phyloP scores from a whole-genome alignment of 1,140 invertebrate species.

The Lepidurus packardi region DNA sequence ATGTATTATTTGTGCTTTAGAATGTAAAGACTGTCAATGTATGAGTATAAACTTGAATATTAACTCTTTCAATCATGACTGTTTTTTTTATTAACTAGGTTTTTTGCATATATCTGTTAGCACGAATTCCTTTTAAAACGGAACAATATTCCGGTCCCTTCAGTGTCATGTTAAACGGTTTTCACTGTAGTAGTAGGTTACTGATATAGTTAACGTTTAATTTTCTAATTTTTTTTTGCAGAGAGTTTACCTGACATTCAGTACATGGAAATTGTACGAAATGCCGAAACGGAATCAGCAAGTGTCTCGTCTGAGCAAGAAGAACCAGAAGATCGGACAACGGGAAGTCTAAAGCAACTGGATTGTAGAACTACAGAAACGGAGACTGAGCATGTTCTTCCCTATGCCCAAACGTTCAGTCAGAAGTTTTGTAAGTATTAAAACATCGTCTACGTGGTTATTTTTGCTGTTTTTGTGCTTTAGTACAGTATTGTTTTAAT shows the following conservation, averaged over 20 bases:
- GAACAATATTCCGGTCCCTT: no score
- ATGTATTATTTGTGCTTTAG: no score
- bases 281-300: not conserved
- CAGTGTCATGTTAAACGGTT: no score
- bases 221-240: not conserved
- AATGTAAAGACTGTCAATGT: no score
- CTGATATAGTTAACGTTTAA: not conserved
- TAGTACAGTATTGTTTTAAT: not conserved
- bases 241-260: not conserved
- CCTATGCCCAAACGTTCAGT: not conserved
- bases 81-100: no score
- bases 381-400: not conserved
- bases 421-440: not conserved
- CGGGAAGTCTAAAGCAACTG: no score
- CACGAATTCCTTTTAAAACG: no score
- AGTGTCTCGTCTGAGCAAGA: not conserved
- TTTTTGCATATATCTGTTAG: no score
- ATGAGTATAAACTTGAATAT: no score
- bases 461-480: not conserved
- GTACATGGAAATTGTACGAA: not conserved
- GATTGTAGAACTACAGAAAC: not conserved
- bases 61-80: no score
- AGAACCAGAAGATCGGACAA: not conserved
- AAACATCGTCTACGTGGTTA: not conserved
- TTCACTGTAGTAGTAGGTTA: no score